These are phyloP conservation scores for Platycercus adscitus DNA, from an alignment of 2,113 vertebrate genomes.

Conservation along the genomic window DNA sequence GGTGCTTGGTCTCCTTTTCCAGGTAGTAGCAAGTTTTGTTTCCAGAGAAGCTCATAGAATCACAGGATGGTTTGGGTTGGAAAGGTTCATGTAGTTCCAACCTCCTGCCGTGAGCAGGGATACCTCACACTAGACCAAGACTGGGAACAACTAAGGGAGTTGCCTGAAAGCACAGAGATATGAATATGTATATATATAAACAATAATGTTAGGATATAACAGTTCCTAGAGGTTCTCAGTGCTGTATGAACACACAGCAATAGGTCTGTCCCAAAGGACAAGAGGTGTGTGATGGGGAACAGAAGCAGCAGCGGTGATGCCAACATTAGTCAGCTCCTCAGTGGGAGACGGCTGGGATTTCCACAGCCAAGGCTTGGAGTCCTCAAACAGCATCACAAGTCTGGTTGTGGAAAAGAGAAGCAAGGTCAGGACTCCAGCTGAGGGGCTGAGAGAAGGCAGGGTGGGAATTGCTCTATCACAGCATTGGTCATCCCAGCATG, in stretches of 20 bases:
- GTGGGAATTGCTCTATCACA: not conserved
- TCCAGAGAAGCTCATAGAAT: not conserved
- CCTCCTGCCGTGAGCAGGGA: not conserved
- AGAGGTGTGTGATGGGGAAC: not conserved
- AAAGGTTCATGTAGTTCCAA: not conserved
- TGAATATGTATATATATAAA: not conserved
- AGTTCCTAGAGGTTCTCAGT: not conserved
- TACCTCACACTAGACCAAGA: not conserved
- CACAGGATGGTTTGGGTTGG: not conserved
- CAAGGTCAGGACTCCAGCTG: not conserved
- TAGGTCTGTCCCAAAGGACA: not conserved
- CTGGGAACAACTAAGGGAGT: not conserved
- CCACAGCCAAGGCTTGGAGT: not conserved
- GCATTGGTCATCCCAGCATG: not conserved
- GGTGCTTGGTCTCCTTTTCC: not conserved
- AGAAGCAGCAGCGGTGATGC: not conserved
- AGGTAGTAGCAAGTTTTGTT: not conserved
- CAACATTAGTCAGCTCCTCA: not conserved
- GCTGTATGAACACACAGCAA: not conserved
- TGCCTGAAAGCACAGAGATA: not conserved
- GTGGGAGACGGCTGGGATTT: not conserved
- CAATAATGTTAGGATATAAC: not conserved
- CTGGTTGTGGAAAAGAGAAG: not conserved
- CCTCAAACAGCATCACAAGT: fast-evolving
- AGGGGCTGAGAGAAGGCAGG: not conserved